Evolutionary conservation across 1,140 invertebrate genomes (phyloP).

Genomic region (Thaumatotibia leucotreta): DNA sequence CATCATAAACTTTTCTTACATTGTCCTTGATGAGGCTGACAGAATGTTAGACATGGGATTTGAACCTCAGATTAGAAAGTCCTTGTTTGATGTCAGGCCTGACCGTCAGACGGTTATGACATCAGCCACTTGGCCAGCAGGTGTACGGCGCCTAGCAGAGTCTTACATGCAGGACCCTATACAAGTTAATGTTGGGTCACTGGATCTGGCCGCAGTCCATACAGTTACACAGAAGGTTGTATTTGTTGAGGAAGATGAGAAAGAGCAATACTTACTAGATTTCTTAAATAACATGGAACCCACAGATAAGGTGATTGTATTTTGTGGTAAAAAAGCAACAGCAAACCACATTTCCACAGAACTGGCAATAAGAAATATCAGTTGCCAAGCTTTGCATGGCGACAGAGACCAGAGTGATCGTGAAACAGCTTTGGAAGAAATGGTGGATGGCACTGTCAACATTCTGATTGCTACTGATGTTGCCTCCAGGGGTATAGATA

Average conservation of each 20-base stretch:
- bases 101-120: slow-evolving; percentile 93
- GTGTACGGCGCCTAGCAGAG: slow-evolving; percentile 87
- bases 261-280: slow-evolving; percentile 67
- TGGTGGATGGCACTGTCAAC: slow-evolving; percentile 84
- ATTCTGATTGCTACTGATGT: slow-evolving; percentile 97
- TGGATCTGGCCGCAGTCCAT: slow-evolving; percentile 91
- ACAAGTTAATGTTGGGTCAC: slow-evolving; percentile 91
- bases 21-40: slow-evolving; percentile 96
- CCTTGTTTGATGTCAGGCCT: slow-evolving; percentile 85
- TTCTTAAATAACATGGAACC: slow-evolving; percentile 81
- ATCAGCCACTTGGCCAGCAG: slow-evolving; percentile 91
- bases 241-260: slow-evolving; percentile 84
- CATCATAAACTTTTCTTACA: slow-evolving; percentile 87
- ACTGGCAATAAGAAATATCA: slow-evolving; percentile 81
- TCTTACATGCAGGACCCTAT: slow-evolving; percentile 92
- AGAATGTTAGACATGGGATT: slow-evolving; percentile 93
- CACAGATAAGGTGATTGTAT: slow-evolving; percentile 91
- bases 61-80: slow-evolving; percentile 91
- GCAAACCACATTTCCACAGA: slow-evolving; percentile 90
- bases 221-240: slow-evolving; percentile 87
- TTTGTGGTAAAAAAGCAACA: slow-evolving; percentile 89
- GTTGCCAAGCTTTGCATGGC: slow-evolving; percentile 91
- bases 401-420: slow-evolving; percentile 91
- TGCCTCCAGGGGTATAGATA: slow-evolving; percentile 93
- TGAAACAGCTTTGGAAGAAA: slow-evolving; percentile 89